Evolutionary conservation across 2,113 vertebrate genomes (phyloP).

Genomic region (Pseudorhombus dupliciocellatus): DNA sequence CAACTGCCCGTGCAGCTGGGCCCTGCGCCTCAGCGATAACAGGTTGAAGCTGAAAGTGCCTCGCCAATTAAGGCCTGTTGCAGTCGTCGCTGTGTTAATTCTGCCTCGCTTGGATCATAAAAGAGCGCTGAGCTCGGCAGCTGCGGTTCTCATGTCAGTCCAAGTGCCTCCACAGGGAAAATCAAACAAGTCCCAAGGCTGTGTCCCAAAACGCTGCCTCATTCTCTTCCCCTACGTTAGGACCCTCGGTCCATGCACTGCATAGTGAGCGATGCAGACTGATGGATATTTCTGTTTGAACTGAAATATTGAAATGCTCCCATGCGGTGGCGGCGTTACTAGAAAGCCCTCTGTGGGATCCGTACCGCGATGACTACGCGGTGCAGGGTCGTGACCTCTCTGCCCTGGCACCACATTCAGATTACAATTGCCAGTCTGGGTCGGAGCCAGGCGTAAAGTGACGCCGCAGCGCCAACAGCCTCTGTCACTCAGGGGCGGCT

Average conservation of each 20-base stretch:
- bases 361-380: neutral
- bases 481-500: constrained; percentile 37
- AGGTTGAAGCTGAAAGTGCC: neutral
- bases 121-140: constrained; percentile 2
- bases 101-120: constrained; percentile 11
- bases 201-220: neutral
- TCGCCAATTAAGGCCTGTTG: constrained; percentile 17
- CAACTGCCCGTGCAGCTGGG: constrained; percentile 30
- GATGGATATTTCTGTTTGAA: too few species aligned
- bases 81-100: constrained; percentile 19
- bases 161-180: neutral
- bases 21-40: constrained; percentile 18
- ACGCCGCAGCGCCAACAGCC: constrained; percentile 47
- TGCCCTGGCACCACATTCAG: neutral
- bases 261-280: neutral
- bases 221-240: neutral
- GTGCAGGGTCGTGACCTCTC: constrained; percentile 25
- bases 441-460: constrained; percentile 43
- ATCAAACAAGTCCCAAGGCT: neutral
- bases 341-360: neutral
- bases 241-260: neutral
- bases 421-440: constrained; percentile 10
- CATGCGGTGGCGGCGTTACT: constrained; percentile 1
- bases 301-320: too few species aligned
- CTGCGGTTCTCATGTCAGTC: neutral